These are phyloP conservation scores for Epizoanthus fatuus DNA, from an alignment of 92 coral and sea anemone species.

Conservation along the genomic window DNA sequence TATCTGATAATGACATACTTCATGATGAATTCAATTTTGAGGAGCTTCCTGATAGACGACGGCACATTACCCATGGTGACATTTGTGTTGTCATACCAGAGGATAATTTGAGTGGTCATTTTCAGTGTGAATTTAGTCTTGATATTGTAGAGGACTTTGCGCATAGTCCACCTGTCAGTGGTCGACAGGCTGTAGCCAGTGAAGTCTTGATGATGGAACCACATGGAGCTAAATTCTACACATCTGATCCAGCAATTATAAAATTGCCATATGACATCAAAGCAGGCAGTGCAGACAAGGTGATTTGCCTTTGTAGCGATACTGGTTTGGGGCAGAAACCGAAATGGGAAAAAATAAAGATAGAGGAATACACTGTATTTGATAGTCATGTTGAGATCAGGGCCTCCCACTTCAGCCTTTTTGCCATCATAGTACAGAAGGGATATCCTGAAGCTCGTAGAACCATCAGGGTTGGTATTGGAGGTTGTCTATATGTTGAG, in stretches of 20 bases:
- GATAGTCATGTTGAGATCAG: conserved; percentile 81
- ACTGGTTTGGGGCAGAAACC: conserved; percentile 85
- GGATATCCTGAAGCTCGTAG: conserved; percentile 91
- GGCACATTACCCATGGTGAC: conserved; percentile 88
- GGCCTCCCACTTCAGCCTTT: conserved; percentile 92
- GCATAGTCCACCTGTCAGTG: conserved; percentile 68
- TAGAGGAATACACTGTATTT: conserved; percentile 77
- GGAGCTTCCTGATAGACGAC: conserved; percentile 50
- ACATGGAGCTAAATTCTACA: conserved; percentile 89
- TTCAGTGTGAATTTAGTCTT: conserved; percentile 84
- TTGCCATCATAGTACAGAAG: conserved; percentile 87
- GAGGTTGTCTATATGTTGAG: conserved; percentile 87
- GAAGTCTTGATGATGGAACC: conserved; percentile 87
- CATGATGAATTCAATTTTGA: conserved; percentile 53
- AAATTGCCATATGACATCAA: conserved; percentile 82
- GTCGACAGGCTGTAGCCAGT: conserved; percentile 80
- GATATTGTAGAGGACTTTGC: conserved; percentile 84
- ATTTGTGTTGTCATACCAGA: conserved; percentile 93
- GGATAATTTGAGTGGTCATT: conserved; percentile 85
- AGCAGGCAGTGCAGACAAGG: conserved; percentile 62
- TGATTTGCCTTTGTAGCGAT: conserved; percentile 90
- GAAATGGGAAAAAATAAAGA: conserved; percentile 74
- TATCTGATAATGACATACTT: conserved; percentile 60
- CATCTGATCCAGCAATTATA: conserved; percentile 88
- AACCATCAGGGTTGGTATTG: conserved; percentile 86